A percentile compares a stretch with the other conserved stretches of the same genome.
Conservation (phyloP, 2,113 vertebrate species). For the Peucedramus taeniatus region DNA sequence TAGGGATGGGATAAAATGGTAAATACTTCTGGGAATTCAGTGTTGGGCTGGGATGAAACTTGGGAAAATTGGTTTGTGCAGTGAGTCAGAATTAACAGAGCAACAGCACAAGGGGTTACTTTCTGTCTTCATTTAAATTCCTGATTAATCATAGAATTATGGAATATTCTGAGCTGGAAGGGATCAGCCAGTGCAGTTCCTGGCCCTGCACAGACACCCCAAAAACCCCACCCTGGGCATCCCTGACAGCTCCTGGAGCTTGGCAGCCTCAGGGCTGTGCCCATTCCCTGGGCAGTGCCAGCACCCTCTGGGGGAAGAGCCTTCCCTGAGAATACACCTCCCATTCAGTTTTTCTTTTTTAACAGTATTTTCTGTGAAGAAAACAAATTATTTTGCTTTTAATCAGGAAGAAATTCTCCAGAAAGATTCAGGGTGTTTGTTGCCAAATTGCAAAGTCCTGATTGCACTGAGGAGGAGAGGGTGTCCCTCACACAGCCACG, state of each 20-base stretch:
- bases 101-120: fast-evolving
- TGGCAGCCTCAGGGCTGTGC: not conserved
- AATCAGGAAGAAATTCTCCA: not conserved
- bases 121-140: not conserved
- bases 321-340: not conserved
- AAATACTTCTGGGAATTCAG: fast-evolving
- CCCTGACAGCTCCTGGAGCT: not conserved
- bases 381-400: not conserved
- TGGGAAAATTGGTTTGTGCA: not conserved
- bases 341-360: not conserved
- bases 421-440: not conserved
- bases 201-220: fast-evolving
- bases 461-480: fast-evolving
- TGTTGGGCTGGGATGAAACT: not conserved
- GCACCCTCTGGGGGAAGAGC: not conserved
- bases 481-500: not conserved
- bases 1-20: not conserved
- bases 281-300: not conserved
- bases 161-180: not conserved
- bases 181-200: fast-evolving
- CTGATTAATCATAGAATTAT: not conserved
- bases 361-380: not conserved
- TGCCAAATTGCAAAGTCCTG: not conserved
- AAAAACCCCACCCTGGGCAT: not conserved
- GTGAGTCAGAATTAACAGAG: not conserved